Percentiles rank a stretch among this genome's conserved stretches.
Evolutionary conservation across 37 sponge, comb jelly and placozoan genomes (phyloP).

Genomic region (Cladorhizidae sp.): DNA sequence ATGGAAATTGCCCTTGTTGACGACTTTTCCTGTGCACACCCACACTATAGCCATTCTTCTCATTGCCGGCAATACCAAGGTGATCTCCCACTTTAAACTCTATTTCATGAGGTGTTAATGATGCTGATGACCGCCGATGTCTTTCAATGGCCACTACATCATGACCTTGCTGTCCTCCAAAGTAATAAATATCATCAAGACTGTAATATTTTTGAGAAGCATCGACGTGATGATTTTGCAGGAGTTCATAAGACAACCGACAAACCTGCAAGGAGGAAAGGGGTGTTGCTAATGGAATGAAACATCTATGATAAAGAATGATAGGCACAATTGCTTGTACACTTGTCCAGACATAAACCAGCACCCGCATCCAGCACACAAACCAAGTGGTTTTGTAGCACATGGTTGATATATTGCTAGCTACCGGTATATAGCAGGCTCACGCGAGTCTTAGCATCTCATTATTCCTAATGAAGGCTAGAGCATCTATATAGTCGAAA

Average conservation of each 20-base stretch:
- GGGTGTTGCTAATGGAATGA: too few relatives aligned
- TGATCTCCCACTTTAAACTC: conserved; percentile 63
- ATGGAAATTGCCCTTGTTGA: conserved; percentile 49
- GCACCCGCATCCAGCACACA: too few relatives aligned
- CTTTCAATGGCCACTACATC: conserved; percentile 22
- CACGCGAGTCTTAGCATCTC: too few relatives aligned
- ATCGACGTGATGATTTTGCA: conserved; percentile 81
- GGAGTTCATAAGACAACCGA: conserved; percentile 79
- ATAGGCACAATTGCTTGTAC: too few relatives aligned
- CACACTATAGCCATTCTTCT: conserved; percentile 67
- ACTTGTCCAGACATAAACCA: too few relatives aligned
- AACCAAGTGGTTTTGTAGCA: too few relatives aligned
- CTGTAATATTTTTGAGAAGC: conserved; percentile 71
- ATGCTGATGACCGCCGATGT: neutral
- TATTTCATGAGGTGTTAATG: conserved; percentile 8
- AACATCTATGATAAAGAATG: too few relatives aligned
- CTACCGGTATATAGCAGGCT: too few relatives aligned
- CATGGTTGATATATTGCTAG: too few relatives aligned
- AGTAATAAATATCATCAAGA: conserved; percentile 88
- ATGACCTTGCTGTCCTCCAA: conserved; percentile 79
- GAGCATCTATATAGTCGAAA: too few relatives aligned
- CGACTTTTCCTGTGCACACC: conserved; percentile 33
- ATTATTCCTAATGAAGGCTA: too few relatives aligned
- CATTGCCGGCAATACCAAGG: conserved; percentile 75
- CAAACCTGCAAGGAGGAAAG: conserved; percentile 56